These are phyloP conservation scores for Heterotis niloticus DNA, from an alignment of 2,113 vertebrate genomes.

Conservation along the genomic window DNA sequence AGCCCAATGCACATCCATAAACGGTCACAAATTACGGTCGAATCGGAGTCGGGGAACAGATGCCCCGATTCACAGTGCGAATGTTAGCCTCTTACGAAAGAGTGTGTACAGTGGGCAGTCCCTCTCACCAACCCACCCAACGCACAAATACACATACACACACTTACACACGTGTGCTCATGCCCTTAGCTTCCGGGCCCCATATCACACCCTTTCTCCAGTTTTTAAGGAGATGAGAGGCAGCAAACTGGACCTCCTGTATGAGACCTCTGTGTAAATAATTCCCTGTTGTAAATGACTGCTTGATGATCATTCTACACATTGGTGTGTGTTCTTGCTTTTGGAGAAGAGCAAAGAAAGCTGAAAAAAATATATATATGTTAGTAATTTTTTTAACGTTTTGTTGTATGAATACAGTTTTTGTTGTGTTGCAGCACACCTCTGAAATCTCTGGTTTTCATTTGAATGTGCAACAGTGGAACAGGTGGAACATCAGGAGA, in stretches of 20 bases:
- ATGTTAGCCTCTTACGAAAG: neutral
- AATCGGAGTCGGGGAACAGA: too few species aligned
- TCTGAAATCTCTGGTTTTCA: conserved; percentile 26
- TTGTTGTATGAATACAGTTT: conserved; percentile 57
- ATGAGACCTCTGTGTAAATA: conserved; percentile 47
- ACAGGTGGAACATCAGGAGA: neutral
- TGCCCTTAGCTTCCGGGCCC: neutral
- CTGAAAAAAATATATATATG: conserved; percentile 29
- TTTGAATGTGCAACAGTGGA: neutral
- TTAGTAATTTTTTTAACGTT: conserved; percentile 34
- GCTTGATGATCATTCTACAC: conserved; percentile 31
- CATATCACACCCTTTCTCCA: neutral
- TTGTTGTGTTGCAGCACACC: conserved; percentile 44
- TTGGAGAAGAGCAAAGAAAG: conserved; percentile 22
- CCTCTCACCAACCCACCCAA: neutral
- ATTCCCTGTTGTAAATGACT: conserved; percentile 43
- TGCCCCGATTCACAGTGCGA: too few species aligned
- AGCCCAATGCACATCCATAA: too few species aligned
- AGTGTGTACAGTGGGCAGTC: neutral
- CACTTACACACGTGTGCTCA: too few species aligned
- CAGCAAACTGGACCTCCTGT: neutral
- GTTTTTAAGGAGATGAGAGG: neutral
- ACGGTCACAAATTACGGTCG: too few species aligned
- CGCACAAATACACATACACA: neutral
- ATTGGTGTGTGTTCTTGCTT: conserved; percentile 27